phyloP scores from a whole-genome alignment of 2,797 vertebrate genomes.

The Simalia tracyae region DNA sequence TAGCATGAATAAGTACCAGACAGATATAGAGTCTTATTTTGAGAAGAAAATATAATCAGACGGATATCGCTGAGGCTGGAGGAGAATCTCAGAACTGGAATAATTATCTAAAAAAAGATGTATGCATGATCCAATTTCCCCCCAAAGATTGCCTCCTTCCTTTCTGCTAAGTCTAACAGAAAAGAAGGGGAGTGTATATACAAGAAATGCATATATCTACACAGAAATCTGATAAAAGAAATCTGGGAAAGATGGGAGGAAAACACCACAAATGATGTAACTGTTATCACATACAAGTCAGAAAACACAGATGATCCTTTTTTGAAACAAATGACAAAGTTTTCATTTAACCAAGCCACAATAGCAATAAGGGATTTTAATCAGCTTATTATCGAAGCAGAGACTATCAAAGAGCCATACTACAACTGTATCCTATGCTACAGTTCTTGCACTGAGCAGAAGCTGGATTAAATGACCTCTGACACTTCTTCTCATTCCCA shows the following conservation, averaged over 20 bases:
- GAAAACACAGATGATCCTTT: background rate
- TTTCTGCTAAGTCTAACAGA: background rate
- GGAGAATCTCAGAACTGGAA: background rate
- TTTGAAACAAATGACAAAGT: background rate
- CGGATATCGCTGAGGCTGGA: background rate
- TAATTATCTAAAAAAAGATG: background rate
- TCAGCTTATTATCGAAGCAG: background rate
- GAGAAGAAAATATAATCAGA: background rate
- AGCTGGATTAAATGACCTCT: background rate
- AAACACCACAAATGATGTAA: background rate
- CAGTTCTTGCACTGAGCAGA: background rate
- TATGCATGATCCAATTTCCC: background rate
- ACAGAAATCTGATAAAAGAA: background rate
- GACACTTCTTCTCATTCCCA: background rate
- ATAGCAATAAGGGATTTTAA: background rate
- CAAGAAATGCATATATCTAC: background rate
- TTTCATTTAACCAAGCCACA: background rate
- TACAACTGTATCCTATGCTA: background rate
- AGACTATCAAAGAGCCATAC: background rate
- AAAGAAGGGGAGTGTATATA: background rate
- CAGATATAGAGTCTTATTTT: background rate
- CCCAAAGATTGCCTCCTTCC: background rate
- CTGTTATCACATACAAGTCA: background rate
- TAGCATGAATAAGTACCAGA: background rate
- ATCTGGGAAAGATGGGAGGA: background rate